Conservation (phyloP, 1,140 invertebrate species). For the Lanistes nyassanus region DNA sequence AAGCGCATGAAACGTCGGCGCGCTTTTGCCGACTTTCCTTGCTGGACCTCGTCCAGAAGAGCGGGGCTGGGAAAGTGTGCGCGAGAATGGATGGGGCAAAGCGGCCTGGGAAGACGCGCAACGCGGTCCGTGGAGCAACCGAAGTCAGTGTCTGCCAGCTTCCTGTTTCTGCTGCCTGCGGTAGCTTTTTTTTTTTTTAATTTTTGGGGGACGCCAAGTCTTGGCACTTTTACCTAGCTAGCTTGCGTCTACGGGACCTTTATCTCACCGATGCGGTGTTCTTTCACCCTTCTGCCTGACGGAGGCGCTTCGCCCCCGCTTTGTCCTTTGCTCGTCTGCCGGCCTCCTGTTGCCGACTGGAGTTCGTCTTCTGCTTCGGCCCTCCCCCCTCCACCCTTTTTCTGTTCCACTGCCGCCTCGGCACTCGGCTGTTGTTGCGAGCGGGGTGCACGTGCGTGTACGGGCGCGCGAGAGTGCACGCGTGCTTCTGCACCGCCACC, state of each 20-base stretch:
- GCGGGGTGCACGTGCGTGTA: background rate
- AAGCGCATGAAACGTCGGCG: background rate
- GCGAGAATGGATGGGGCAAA: background rate
- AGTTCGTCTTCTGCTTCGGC: constrained; percentile 1
- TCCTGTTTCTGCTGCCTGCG: background rate
- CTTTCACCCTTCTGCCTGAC: too few relatives aligned
- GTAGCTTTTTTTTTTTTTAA: background rate
- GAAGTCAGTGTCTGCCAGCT: background rate
- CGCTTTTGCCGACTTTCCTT: background rate
- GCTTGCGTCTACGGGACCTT: background rate
- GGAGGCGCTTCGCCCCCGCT: background rate
- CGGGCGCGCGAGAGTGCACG: background rate
- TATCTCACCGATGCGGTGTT: background rate
- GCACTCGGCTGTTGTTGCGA: background rate
- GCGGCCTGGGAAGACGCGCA: background rate
- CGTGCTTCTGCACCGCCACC: too few relatives aligned
- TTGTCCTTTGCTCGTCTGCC: constrained; percentile 5
- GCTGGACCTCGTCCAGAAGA: constrained; percentile 3
- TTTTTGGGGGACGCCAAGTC: background rate
- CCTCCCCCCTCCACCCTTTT: background rate
- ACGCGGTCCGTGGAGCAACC: background rate
- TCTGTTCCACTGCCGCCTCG: too few relatives aligned
- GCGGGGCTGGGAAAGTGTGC: background rate
- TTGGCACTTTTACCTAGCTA: background rate
- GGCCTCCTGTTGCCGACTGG: background rate